phyloP scores from a whole-genome alignment of 2,888 invertebrate species.

The Xestia c-nigrum region DNA sequence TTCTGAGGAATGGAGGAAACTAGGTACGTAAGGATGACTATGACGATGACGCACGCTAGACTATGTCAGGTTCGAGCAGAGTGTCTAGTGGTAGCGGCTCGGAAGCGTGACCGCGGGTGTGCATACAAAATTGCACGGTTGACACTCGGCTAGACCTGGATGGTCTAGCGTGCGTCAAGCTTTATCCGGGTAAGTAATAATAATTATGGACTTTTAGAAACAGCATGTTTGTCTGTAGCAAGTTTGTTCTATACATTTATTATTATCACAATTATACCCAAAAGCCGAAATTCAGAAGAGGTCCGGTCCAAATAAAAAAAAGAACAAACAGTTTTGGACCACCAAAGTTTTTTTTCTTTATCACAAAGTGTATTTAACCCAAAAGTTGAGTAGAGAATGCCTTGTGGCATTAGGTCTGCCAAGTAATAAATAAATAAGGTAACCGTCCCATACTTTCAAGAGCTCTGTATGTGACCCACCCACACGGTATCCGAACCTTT shows the following conservation, averaged over 20 bases:
- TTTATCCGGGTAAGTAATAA: too few relatives aligned
- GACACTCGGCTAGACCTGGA: too few relatives aligned
- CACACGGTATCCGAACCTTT: conserved; percentile 26
- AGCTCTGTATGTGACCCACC: background rate
- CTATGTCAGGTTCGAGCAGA: too few relatives aligned
- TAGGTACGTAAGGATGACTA: too few relatives aligned
- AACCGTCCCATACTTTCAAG: background rate
- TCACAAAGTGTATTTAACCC: background rate
- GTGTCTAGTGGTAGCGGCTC: too few relatives aligned
- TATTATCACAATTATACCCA: background rate
- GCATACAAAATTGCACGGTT: too few relatives aligned
- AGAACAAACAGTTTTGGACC: background rate
- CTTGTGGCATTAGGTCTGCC: background rate
- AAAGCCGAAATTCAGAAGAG: background rate
- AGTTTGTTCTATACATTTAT: too few relatives aligned
- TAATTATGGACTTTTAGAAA: background rate
- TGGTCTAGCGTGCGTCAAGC: too few relatives aligned
- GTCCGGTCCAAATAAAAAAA: background rate
- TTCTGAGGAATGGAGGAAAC: too few relatives aligned
- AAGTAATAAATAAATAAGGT: background rate
- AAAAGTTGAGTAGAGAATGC: background rate
- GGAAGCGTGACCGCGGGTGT: too few relatives aligned
- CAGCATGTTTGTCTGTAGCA: background rate
- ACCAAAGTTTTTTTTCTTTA: background rate
- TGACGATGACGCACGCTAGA: too few relatives aligned